Conservation (phyloP, 2,113 vertebrate species). For the Cariama cristata region DNA sequence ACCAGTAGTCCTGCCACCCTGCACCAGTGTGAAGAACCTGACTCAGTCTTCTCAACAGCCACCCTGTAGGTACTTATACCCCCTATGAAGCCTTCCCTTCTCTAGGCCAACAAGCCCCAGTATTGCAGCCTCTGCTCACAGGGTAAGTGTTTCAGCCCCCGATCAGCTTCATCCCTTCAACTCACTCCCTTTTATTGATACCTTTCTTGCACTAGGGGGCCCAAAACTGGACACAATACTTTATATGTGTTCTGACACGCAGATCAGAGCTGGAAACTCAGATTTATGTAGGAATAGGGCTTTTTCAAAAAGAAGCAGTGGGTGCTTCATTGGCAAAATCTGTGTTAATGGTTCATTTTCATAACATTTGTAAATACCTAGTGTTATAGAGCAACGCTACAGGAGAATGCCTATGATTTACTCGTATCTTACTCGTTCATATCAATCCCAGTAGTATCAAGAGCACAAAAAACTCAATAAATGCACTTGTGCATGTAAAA, state of each 20-base stretch:
- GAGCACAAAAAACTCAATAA: background rate
- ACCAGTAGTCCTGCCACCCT: background rate
- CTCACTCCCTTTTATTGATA: background rate
- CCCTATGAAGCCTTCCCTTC: background rate
- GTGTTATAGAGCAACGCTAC: background rate
- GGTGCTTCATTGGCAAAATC: background rate
- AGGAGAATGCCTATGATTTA: background rate
- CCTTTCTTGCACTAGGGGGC: background rate
- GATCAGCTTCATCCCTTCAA: accelerated
- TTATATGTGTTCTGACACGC: background rate
- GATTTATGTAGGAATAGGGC: background rate
- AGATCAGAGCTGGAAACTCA: background rate
- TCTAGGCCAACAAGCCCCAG: background rate
- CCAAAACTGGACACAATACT: background rate
- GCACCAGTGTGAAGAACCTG: background rate
- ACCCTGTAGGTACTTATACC: background rate
- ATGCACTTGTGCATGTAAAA: background rate
- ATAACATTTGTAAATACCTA: background rate
- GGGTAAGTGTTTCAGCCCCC: background rate
- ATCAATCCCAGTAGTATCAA: background rate
- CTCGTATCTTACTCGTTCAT: background rate
- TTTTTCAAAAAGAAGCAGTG: background rate
- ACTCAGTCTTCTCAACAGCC: background rate
- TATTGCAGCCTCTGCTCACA: background rate
- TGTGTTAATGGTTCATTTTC: background rate